Evolutionary conservation across 2,797 vertebrate genomes (phyloP), one percentile per base, ranked within the genome.

Genomic region (Staurois parvus): DNA sequence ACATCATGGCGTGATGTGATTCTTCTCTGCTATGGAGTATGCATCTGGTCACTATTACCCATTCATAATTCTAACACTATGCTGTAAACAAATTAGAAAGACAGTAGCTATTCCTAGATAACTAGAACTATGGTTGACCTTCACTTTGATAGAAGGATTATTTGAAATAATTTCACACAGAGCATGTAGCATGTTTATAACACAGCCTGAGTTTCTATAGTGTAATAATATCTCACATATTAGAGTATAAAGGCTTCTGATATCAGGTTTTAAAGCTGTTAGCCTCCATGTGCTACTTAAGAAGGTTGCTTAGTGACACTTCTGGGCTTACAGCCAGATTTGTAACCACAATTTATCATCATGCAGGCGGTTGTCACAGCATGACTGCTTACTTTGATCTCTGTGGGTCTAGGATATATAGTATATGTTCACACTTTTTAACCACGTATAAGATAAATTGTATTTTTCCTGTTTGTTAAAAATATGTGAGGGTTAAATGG

Each of bases 331-430:
- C 48, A 56, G 79, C 79, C 79, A 81, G 56, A 34, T 21, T 56
- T 81, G 48, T 72, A 72, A 59, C 67, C 79, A 72, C 79, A 72
- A 81, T 81, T 72, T 81, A 81, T 81, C 68, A 81, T 52, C 30
- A 26, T 56, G 79, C 48, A 59, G 79, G 48, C n/a, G 24, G 48
- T 72, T 81, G 79, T 72, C 68, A 81, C 52, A 72, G 68, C 45
- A 81, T 72, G 79, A 81, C 79, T 81, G 67, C 79, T 81, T 72
- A 56, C 68, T 81, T 81, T 72, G 79, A 72, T 48, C 42, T 81
- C 68, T 81, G 30, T 72, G 48, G 79, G 67, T 59, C 29, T 62
- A 81, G 79, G 45, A 70, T 81, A 32, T 52, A 81, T 72, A 59
- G 30, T 56, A 56, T 80, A 70, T 32, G 68, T 70, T 70, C 66